Base-by-base conservation (phyloP, 2,113 vertebrate genomes). In the Callorhinus ursinus region DNA sequence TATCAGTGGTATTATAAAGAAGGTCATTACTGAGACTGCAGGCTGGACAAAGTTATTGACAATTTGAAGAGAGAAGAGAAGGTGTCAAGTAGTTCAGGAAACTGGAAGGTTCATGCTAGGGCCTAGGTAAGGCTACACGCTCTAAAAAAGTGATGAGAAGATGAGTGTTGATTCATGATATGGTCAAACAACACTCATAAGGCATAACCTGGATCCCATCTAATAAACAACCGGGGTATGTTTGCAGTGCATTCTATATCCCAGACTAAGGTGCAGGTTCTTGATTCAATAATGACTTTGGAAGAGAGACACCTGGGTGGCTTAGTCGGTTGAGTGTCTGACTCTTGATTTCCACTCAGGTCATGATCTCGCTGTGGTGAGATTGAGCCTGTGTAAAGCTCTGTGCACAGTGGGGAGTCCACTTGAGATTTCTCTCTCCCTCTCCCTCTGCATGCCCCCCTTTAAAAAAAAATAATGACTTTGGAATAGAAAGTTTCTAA, bases 31-130 rank as follows among this genome's bases (percentile, higher is more conserved):
- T 36, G 57, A 51, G 57, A 88, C 15, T 67, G 63, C 39, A 16
- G 46, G 11, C 4, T 46, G 42, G n/a, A 94, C 11, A 84, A 81
- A 24, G n/a, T 11, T 86, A 49, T 21, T 81, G 85, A 85, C 76
- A 94, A n/a, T 93, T 53, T 93, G 22, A 59, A 94, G 63, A 90
- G 53, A 79, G 33, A 96, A 8, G 7, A 86, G 69, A 42, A 81
- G 16, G 7, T 49, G 16, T 83, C 22, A 97, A 74, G 39, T 26
- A 18, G 11, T 46, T 21, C 10, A 81, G 26, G 51, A 93, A 42
- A 49, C 51, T 26, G 7, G 46, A 42, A 57, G 5, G 3, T 33
- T 39, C 42, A 51, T 57, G 36, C 59, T 72, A 33, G 65, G 31
- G 7, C 4, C 71, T 39, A 46, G 14, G 22, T 63, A 65, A 24